Percentiles rank a stretch among this genome's conserved stretches.
Evolutionary conservation across 2,888 invertebrate genomes (phyloP).

Genomic region (Agrilus cyanescens): DNA sequence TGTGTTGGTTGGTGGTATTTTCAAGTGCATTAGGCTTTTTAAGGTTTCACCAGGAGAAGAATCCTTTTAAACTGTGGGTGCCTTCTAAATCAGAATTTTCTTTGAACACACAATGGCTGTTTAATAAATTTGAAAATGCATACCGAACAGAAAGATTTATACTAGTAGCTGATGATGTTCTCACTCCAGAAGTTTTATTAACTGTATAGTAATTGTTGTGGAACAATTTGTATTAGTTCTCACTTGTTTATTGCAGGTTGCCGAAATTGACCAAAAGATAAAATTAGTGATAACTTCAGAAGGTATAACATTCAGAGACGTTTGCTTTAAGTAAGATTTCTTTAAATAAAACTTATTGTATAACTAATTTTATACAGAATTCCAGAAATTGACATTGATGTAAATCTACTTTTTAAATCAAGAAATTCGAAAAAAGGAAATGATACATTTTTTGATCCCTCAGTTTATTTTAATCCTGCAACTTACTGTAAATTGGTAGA

Average conservation of each 20-base stretch:
- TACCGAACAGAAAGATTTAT: constrained; percentile 50
- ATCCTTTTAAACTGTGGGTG: constrained; percentile 66
- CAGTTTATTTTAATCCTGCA: constrained; percentile 42
- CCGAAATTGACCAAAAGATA: constrained; percentile 21
- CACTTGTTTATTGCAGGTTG: constrained; percentile 6
- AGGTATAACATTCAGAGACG: constrained; percentile 35
- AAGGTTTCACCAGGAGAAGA: constrained; percentile 58
- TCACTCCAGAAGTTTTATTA: constrained; percentile 47
- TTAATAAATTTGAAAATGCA: constrained; percentile 51
- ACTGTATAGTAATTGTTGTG: constrained; percentile 26
- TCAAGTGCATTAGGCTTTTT: constrained; percentile 50
- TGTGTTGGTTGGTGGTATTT: constrained; percentile 44
- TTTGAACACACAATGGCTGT: constrained; percentile 59
- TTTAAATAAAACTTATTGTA: not conserved
- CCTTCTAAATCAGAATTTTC: constrained; percentile 59
- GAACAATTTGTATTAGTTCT: constrained; percentile 5
- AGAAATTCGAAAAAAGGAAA: constrained; percentile 6
- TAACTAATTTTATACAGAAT: constrained; percentile 11
- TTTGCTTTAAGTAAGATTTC: constrained; percentile 41
- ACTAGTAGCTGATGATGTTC: constrained; percentile 53
- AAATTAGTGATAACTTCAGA: constrained; percentile 17
- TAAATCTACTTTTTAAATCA: constrained; percentile 7
- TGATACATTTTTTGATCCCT: constrained; percentile 36
- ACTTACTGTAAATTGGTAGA: constrained; percentile 54
- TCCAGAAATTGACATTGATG: constrained; percentile 14